A percentile compares a stretch with the other conserved stretches of the same genome.
phyloP scores from a whole-genome alignment of 2,113 vertebrate genomes.

The Apodemus speciosus region DNA sequence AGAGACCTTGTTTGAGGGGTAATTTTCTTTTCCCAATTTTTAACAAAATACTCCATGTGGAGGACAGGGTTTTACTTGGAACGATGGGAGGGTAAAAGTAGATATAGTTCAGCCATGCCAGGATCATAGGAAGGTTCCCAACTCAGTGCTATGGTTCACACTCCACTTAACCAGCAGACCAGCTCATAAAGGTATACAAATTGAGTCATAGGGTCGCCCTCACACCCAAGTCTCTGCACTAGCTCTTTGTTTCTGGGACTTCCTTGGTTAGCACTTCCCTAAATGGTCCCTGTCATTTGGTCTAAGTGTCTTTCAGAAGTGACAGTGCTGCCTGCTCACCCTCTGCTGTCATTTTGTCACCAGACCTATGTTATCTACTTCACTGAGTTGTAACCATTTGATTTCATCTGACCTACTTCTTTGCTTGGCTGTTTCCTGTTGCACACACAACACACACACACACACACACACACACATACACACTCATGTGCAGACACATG shows the following conservation, averaged over 20 bases:
- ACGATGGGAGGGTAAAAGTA: background rate
- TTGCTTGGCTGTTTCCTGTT: background rate
- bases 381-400: background rate
- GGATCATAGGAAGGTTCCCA: background rate
- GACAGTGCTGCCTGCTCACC: background rate
- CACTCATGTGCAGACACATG: no score
- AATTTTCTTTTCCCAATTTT: background rate
- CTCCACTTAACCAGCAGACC: background rate
- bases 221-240: background rate
- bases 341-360: background rate
- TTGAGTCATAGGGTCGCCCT: background rate
- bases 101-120: background rate
- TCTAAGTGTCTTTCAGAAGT: background rate
- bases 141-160: background rate
- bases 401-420: background rate
- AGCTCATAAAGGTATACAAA: background rate
- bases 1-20: constrained; percentile 4
- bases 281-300: background rate
- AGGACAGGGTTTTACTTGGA: background rate
- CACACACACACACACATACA: background rate
- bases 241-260: background rate
- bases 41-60: background rate
- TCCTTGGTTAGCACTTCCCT: background rate
- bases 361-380: background rate
- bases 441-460: background rate